Conservation (phyloP, 2,113 vertebrate genomes). For the Psephotus haematonotus region DNA sequence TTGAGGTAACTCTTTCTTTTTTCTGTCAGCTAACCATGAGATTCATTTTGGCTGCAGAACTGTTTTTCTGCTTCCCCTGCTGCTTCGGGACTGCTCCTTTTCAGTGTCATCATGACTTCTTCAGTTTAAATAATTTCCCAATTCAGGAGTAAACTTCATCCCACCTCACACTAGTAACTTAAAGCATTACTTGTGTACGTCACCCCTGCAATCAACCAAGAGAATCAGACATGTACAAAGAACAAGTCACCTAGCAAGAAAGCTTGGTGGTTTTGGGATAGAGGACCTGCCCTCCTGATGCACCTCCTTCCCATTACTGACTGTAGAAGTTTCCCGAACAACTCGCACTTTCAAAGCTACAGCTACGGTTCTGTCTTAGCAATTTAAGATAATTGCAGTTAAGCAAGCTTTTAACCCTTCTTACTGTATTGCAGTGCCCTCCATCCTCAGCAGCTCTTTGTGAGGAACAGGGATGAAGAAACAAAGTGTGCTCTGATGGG, state of each 20-base stretch:
- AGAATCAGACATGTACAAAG: background rate
- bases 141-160: background rate
- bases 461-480: background rate
- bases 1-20: background rate
- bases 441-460: background rate
- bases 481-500: background rate
- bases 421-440: background rate
- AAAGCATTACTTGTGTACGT: background rate
- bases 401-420: background rate
- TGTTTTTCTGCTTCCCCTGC: background rate
- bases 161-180: background rate
- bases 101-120: background rate
- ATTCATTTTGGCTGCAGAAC: background rate
- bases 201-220: background rate
- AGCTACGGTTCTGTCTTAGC: background rate
- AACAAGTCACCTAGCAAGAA: background rate
- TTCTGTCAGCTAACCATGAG: background rate
- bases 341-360: background rate
- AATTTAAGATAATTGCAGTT: background rate
- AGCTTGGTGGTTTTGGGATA: background rate
- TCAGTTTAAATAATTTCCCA: background rate
- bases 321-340: background rate
- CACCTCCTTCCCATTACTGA: fast-evolving
- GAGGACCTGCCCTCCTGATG: background rate
- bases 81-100: background rate